Base-by-base conservation (phyloP, 2,113 vertebrate genomes). In the Triplophysa tibetana region DNA sequence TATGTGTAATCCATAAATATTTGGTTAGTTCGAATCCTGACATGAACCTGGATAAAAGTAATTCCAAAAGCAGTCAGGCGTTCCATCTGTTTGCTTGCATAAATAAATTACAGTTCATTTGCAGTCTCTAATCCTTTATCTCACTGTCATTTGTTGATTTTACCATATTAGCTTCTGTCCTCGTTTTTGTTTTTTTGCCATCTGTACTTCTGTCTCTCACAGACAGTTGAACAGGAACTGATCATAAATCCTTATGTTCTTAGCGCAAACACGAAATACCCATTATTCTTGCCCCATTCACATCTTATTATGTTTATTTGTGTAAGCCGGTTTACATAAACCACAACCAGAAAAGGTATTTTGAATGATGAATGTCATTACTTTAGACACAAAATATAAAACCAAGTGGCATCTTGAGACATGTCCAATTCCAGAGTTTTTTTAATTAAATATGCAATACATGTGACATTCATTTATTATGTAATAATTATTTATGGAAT, bases 81-180 rank as follows among this genome's bases (percentile, higher is more conserved):
- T 24, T 65, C 75, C 62, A 77, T 77, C 75, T 77, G 45, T 77
- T 77, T 77, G 52, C 26, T 23, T 0, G 45, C 75, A 77, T 77
- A 77, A 54, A 66, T 64, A 76, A 52, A 77, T 45, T 38, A 60
- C 29, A 43, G 43, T 63, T 65, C 43, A 65, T 77, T 45, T 52
- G 43, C 45, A 38, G 75, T 65, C 75, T 77, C 43, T 66, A 43
- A 52, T 77, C 45, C 26, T 45, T 77, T 77, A 64, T 77, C 75
- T 66, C 61, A 29, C 61, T 54, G 75, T 77, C 61, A 77, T 77
- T 26, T 65, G 75, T 66, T 77, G 48, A 77, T 77, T 77, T 54
- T 62, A 65, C 45, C 26, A 24, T 43, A 76, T 76, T 65, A 65
- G 60, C 61, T 76, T 64, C 24, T 45, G 48, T 23, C 2, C 10